Conservation (phyloP, 2,888 invertebrate genomes). For the Hypsopygia costalis region DNA sequence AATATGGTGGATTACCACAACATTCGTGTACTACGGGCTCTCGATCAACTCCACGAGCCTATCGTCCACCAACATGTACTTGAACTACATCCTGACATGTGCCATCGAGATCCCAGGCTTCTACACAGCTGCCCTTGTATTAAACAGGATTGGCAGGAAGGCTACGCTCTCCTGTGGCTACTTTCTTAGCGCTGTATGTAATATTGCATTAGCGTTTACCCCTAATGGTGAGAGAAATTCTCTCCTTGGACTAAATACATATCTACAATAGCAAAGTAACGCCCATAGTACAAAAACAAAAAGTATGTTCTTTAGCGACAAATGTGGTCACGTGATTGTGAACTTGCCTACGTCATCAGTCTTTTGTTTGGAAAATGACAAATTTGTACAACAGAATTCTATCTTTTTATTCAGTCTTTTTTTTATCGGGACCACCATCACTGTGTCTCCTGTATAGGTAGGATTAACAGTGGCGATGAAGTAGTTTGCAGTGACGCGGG, state of each 20-base stretch:
- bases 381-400: too few relatives aligned
- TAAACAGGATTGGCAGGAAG: conserved; percentile 80
- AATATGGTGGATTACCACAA: conserved; percentile 82
- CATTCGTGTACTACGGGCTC: conserved; percentile 83
- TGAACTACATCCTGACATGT: conserved; percentile 82
- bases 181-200: conserved; percentile 79
- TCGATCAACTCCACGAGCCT: conserved; percentile 82
- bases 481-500: too few relatives aligned
- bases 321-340: too few relatives aligned
- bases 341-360: too few relatives aligned
- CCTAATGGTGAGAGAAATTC: conserved; percentile 66
- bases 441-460: too few relatives aligned
- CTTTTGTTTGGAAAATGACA: too few relatives aligned
- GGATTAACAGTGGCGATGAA: too few relatives aligned
- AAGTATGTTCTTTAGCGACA: too few relatives aligned
- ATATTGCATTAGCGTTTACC: conserved; percentile 77
- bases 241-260: background rate
- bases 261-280: background rate
- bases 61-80: conserved; percentile 77
- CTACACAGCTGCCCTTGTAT: conserved; percentile 76
- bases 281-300: too few relatives aligned
- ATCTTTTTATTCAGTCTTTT: too few relatives aligned
- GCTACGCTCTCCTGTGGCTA: conserved; percentile 78
- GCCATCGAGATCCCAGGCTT: conserved; percentile 85
- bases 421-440: too few relatives aligned